Base-by-base conservation (phyloP, 2,888 invertebrate species). In the Oscheius sp. region DNA sequence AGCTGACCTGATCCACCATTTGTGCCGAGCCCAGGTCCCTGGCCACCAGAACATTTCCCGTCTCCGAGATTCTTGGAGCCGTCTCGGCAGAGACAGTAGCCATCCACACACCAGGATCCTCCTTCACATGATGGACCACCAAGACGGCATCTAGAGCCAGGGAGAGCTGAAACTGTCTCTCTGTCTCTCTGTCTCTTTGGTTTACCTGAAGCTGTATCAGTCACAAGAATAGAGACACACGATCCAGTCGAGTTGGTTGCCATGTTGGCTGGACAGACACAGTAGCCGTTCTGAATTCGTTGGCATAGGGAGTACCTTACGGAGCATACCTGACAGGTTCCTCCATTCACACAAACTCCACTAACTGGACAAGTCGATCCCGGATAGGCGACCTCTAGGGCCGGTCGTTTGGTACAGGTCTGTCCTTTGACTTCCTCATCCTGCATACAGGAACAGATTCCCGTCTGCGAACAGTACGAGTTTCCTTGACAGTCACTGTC, bases 191-290 rank as follows among this genome's bases (percentile, higher is more conserved):
- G 21, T 21, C 21, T 21, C 21, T 21, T 21, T 21, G 21, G 13
- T 11, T 59, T 72, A 75, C 75, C 75, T 47, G 70, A 37, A 11
- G 33, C 29, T 11, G 75, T 75, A n/a, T 75, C 75, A 3, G 72
- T 47, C 13, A 35, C n/a, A 3, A 51, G n/a, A n/a, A 50, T 32
- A 37, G 65, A 58, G 7, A 75, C 74, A 57, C 85, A 85, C 13
- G 79, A 75, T 3, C 85, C 85, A 4, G 76, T 83, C 7, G 81
- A 73, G 57, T 86, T 84, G 35, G 86, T 84, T 0, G 75, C 74
- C 2, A 73, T 71, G 33, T 77, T 78, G 11, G 75, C 74, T n/a
- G 78, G 77, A 47, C 76, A 79, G 7, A 79, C 76, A 73, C 84
- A 84, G 70, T 72, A 79, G 9, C 78, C 79, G 10, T 42, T 42